Base-by-base conservation (phyloP, 1,140 invertebrate species). In the Bombus waltoni region DNA sequence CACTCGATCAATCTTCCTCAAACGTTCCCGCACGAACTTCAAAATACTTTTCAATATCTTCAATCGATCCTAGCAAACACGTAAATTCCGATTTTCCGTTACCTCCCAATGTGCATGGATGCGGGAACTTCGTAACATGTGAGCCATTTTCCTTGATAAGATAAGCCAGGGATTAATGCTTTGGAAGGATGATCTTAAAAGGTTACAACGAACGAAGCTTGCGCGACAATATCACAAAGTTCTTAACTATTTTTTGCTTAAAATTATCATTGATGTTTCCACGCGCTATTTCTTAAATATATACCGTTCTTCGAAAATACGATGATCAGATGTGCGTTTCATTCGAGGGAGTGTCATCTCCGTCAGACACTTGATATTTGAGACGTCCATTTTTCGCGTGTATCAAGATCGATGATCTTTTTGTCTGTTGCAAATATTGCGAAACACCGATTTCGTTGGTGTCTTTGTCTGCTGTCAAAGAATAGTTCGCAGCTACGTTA, bases 301-400 rank as follows among this genome's bases (percentile, higher is more conserved):
- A 25, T 22, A 73, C n/a, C 15, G 35, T 13, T 74, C n/a, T 74
- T 8, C 18, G 13, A 32, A 13, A 32, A 47, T 4, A 25, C 66
- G 35, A 38, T 35, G 38, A 89, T 89, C 85, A 87, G 57, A 89
- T 85, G 28, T 42, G 68, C 11, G 89, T 87, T 44, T 90, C 88
- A 9, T 75, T 79, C 13, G 68, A 62, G 5, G 35, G 6, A 0
- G 15, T 22, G 18, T 44, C 35, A 2, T 80, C 65, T 57, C 66
- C 72, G 0, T 83, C 66, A 28, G 22, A 65, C 42, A 76, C 68
- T 5, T 18, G 44, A n/a, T 70, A 86, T 38, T n/a, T 87, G 0
- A 73, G 40, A 2, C 73, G 53, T 47, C 80, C 80, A 9, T 83
- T 89, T 13, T 59, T 74, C 40, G 75, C 65, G 15, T 72, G 75